Evolutionary conservation across 1,140 invertebrate species (phyloP), one percentile per base, ranked within the genome.

Genomic region (Bombus pyrosoma): DNA sequence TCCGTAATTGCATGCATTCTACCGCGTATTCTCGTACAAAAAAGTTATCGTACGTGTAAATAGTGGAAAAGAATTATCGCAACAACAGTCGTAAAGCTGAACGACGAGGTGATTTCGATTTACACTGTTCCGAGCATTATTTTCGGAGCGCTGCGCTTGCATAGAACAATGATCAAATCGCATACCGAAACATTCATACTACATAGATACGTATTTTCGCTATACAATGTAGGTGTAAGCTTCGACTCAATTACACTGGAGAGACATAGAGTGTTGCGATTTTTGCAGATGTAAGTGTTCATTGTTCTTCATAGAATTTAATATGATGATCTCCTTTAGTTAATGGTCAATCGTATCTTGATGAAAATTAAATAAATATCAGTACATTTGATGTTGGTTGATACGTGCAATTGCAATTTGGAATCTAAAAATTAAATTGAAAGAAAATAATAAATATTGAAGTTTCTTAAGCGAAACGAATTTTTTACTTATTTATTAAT

Each of bases 121-220:
- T 62, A 75, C 32, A 77, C 37, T 77, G 34, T 57, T 75, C 39
- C n/a, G 86, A 86, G 57, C 47, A 32, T 12, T 59, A 68, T 34
- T 6, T 71, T 77, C 37, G 12, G 39, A 84, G 34, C 32, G 41
- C n/a, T 77, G 32, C 28, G 59, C 59, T 62, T n/a, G 68, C 53
- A 9, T 81, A 72, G 75, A 85, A 89, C 41, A 69, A 89, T 66
- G 74, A 75, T 81, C 69, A 86, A 75, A 66, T 87, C 78, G 43
- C 74, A 87, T 81, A 89, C 22, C 74, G 69, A 85, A 89, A 90
- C 81, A 89, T 83, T 89, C 74, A 81, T 79, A 82, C 83, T 82
- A 87, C 78, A 64, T 79, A 39, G 69, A 85, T 85, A 81, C 69
- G 43, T 74, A 59, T 53, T 81, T 85, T 73, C 18, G 73, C 43